Evolutionary conservation across 2,797 vertebrate species (phyloP).

Genomic region (Corythornis leucogaster): DNA sequence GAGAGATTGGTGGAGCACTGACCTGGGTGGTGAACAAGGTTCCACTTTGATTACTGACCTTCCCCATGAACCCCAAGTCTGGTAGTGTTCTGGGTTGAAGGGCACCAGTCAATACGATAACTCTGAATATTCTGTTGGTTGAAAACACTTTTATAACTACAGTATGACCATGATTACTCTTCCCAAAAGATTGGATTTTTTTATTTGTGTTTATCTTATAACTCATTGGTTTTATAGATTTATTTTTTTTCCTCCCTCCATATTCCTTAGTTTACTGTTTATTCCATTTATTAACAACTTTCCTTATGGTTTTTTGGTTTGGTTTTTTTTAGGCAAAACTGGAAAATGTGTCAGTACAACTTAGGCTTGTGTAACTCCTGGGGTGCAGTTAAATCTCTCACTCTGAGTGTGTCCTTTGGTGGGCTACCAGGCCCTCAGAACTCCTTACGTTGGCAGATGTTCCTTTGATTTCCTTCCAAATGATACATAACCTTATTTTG

Average conservation of each 20-base stretch:
- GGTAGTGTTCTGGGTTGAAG: rapidly evolving
- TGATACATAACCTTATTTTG: neutral
- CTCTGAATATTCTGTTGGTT: too few relatives aligned
- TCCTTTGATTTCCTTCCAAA: neutral
- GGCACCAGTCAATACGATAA: rapidly evolving
- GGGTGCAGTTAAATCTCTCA: neutral
- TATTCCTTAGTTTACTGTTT: neutral
- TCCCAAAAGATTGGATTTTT: neutral
- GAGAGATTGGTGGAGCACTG: rapidly evolving
- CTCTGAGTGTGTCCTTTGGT: neutral
- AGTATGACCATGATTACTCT: neutral
- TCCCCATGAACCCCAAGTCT: neutral
- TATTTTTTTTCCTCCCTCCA: neutral
- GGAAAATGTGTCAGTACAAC: neutral
- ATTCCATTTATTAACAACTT: neutral
- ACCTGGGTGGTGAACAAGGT: neutral
- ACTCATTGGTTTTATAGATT: neutral
- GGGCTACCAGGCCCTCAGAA: neutral
- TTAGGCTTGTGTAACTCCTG: neutral
- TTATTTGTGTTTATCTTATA: neutral
- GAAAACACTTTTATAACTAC: neutral
- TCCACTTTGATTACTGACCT: rapidly evolving
- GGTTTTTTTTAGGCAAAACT: neutral
- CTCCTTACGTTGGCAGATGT: neutral
- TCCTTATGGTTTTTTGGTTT: too few relatives aligned